Evolutionary conservation across 2,113 vertebrate genomes (phyloP).

Genomic region (Toxotes jaculatrix): DNA sequence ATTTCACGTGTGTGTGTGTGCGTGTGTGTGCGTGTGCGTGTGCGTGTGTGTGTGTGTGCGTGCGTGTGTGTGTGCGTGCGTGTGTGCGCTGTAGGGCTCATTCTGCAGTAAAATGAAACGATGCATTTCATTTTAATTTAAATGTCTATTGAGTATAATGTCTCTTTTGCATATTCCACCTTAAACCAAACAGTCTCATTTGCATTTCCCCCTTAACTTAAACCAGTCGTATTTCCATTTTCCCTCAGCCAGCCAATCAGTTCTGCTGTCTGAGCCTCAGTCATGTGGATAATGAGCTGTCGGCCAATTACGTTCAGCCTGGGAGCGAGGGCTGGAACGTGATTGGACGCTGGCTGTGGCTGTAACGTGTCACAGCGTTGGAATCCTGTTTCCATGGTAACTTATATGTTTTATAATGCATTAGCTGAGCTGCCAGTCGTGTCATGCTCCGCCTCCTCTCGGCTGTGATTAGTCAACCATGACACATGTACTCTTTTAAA

Average conservation of each 20-base stretch:
- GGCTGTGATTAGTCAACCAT: conserved; percentile 4
- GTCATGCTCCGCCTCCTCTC: conserved; percentile 12
- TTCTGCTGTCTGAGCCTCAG: conserved; percentile 69
- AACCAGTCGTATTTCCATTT: conserved; percentile 40
- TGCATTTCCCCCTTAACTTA: conserved; percentile 51
- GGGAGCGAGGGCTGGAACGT: neutral
- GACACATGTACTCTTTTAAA: neutral
- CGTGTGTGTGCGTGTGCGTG: conserved; percentile 19
- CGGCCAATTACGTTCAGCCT: conserved; percentile 65
- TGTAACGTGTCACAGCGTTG: neutral
- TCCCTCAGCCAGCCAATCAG: conserved; percentile 64
- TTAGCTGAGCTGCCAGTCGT: conserved; percentile 3
- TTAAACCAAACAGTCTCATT: conserved; percentile 49
- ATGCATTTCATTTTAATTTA: conserved; percentile 68
- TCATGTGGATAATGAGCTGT: conserved; percentile 68
- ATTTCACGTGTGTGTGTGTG: conserved; percentile 12
- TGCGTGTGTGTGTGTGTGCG: conserved; percentile 22
- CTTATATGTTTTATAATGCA: neutral
- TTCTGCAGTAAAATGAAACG: conserved; percentile 53
- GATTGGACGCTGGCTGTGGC: conserved; percentile 47
- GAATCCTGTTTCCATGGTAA: conserved; percentile 52
- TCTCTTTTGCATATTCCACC: conserved; percentile 68
- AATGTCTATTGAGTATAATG: conserved; percentile 51
- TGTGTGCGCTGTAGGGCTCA: conserved; percentile 37
- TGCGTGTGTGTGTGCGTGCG: conserved; percentile 17